Evolutionary conservation across 2,888 invertebrate genomes (phyloP), one percentile per base, ranked within the genome.

Genomic region (Aphodius granarius): DNA sequence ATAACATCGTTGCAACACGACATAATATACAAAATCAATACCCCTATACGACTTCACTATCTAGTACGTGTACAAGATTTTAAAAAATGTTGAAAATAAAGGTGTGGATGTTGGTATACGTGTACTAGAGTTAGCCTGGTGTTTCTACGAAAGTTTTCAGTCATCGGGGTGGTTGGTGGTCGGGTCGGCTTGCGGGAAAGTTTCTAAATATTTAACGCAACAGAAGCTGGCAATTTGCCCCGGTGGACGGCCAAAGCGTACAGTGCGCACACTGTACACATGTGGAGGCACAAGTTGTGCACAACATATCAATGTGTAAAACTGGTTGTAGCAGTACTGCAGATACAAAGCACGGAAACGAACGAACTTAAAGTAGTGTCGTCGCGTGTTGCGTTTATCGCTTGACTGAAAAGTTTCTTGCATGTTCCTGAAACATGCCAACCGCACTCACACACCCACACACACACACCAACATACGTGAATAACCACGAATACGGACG

Each of bases 391-490:
- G 43, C 68, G 68, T 22, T 68, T 22, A 68, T 16, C 68, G 22
- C 68, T 21, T 22, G 68, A 22, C 68, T 68, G 68, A 68, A 68
- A 68, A 68, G 68, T 68, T 68, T 68, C 68, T 68, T 68, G 68
- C 68, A 22, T 68, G 68, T 68, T 68, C 68, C 68, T 22, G 22
- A 43, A 43, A 43, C 43, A 68, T 68, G 68, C 68, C 21, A 20
- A 22, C 22, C 68, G 16, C 68, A 68, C 68, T 16, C 66, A 68
- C 20, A 68, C 68, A 43, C 43, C 6, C 43, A 43, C 43, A 43
- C 43, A 43, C 43, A 43, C 43, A 43, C 43, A 43, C 43, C 6
- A 6, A 43, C 43, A 43, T 3, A 43, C 43, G 43, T 43, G 43
- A 43, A 43, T 43, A 43, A 43, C 43, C 43, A 43, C 43, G 43